These are phyloP conservation scores for Saiga tatarica DNA, from an alignment of 2,113 vertebrate species.

Conservation along the genomic window DNA sequence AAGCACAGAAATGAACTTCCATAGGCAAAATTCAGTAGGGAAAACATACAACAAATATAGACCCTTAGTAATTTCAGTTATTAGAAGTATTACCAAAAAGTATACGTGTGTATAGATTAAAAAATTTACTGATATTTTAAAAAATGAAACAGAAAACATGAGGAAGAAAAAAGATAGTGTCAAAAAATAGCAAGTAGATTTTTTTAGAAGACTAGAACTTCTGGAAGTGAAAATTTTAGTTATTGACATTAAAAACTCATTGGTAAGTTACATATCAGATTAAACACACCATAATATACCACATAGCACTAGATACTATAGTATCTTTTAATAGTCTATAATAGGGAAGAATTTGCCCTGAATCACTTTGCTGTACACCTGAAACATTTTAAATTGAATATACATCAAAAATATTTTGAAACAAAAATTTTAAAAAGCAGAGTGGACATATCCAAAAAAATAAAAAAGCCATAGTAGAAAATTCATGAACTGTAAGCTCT, in stretches of 20 bases:
- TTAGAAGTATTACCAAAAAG: not conserved
- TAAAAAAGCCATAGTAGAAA: not conserved
- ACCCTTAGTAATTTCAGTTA: not conserved
- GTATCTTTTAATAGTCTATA: not conserved
- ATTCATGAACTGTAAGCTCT: not conserved
- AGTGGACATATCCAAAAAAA: not conserved
- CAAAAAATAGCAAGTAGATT: not conserved
- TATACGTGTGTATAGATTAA: not conserved
- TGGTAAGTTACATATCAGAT: not conserved
- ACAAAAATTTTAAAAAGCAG: not conserved
- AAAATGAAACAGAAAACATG: not conserved
- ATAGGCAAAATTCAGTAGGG: not conserved
- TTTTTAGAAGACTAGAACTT: not conserved
- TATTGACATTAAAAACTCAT: not conserved
- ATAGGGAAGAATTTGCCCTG: not conserved
- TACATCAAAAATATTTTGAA: not conserved
- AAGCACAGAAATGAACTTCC: not conserved
- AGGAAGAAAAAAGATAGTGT: not conserved
- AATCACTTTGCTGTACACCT: not conserved
- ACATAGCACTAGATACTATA: not conserved
- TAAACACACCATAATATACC: not conserved
- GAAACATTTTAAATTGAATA: not conserved
- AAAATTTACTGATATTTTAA: not conserved
- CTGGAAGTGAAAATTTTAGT: constrained; percentile 13
- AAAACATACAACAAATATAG: not conserved